Conservation (phyloP, 1,140 invertebrate species). For the Zaprionus lachaisei region DNA sequence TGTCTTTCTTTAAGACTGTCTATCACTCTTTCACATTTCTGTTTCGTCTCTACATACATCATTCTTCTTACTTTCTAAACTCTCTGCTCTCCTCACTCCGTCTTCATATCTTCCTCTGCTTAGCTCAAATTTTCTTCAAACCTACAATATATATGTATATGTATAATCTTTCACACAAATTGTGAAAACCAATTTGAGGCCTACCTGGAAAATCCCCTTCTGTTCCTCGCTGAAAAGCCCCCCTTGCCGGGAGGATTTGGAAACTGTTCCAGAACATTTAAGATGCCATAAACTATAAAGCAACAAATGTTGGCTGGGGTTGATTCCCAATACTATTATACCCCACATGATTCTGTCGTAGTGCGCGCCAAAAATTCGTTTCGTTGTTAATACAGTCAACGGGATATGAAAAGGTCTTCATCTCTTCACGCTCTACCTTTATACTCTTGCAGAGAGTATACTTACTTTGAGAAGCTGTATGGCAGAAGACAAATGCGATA, state of each 20-base stretch:
- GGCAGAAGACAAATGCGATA: no score
- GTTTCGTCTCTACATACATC: no score
- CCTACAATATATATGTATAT: not conserved
- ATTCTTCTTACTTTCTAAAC: not conserved
- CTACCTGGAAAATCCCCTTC: not conserved
- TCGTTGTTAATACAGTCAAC: slow-evolving; percentile 6
- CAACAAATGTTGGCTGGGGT: not conserved
- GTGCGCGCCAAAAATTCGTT: not conserved
- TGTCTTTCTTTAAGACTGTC: not conserved
- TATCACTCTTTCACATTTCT: not conserved
- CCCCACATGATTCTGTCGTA: not conserved
- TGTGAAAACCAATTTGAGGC: not conserved
- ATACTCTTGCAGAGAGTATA: not conserved
- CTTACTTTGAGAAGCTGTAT: not conserved
- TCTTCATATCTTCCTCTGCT: not conserved
- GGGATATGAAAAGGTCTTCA: slow-evolving; percentile 5
- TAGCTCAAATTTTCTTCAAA: no score
- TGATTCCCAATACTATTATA: not conserved
- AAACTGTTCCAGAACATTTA: slow-evolving; percentile 8
- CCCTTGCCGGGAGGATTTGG: not conserved
- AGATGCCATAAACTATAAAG: slow-evolving; percentile 1
- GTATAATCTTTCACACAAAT: not conserved
- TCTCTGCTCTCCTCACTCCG: not conserved
- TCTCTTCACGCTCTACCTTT: not conserved
- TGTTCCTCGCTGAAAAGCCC: not conserved